phyloP scores from a whole-genome alignment of 37 sponge, comb jelly and placozoan species.

The Aplysina aerophoba region DNA sequence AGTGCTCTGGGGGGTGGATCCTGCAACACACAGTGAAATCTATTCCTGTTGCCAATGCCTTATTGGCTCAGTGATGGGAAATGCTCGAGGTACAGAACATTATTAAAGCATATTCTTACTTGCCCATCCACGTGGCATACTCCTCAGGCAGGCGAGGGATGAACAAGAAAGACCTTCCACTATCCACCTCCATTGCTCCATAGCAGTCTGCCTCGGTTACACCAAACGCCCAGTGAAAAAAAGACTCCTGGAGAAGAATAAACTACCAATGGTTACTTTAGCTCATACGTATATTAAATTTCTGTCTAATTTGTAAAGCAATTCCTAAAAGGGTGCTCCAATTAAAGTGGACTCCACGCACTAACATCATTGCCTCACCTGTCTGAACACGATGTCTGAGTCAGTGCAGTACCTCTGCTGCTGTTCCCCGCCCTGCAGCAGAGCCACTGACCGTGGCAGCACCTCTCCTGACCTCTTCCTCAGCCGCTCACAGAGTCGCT shows the following conservation, averaged over 20 bases:
- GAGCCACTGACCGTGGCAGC: conserved; percentile 49
- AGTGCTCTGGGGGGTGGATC: conserved; percentile 85
- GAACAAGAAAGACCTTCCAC: conserved; percentile 75
- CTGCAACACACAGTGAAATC: conserved; percentile 39
- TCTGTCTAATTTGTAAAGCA: too few relatives aligned
- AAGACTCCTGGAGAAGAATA: conserved; percentile 83
- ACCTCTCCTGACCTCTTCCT: conserved; percentile 31
- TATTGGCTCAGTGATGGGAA: too few relatives aligned
- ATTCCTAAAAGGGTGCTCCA: too few relatives aligned
- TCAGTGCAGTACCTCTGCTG: conserved; percentile 84
- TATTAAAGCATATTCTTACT: conserved; percentile 82
- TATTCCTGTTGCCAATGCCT: too few relatives aligned
- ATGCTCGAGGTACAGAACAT: too few relatives aligned
- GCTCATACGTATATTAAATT: too few relatives aligned
- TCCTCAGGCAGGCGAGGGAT: conserved; percentile 86
- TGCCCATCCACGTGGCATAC: conserved; percentile 98
- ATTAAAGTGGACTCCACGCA: too few relatives aligned
- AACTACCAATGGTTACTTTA: too few relatives aligned
- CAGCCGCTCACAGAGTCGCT: conserved; percentile 75
- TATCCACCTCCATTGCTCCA: conserved; percentile 91
- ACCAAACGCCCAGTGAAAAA: conserved; percentile 98
- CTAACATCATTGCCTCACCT: conserved; percentile 51
- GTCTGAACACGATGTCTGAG: conserved; percentile 87
- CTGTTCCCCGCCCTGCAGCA: conserved; percentile 94
- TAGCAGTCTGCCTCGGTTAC: conserved; percentile 94